Evolutionary conservation across 2,797 vertebrate species (phyloP).

Genomic region (Mionectes olivaceus): DNA sequence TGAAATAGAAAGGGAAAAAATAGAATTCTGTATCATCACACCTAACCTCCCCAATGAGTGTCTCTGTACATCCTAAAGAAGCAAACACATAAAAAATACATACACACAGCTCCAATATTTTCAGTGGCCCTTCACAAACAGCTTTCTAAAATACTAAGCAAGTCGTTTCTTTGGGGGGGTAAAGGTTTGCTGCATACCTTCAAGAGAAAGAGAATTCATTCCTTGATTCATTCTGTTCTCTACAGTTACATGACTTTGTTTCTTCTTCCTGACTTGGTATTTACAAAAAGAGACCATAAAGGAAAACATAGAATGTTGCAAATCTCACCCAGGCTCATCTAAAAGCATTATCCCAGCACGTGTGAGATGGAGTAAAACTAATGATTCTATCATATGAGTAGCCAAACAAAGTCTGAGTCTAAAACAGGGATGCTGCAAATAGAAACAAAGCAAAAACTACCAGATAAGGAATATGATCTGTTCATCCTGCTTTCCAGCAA

Average conservation of each 20-base stretch:
- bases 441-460: neutral
- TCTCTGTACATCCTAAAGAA: neutral
- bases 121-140: neutral
- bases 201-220: neutral
- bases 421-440: neutral
- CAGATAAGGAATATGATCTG: neutral
- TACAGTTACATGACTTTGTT: neutral
- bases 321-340: neutral
- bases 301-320: neutral
- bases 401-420: neutral
- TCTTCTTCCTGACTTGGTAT: neutral
- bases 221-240: neutral
- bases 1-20: neutral
- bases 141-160: neutral
- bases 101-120: neutral
- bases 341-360: neutral
- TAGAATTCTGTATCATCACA: neutral
- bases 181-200: neutral
- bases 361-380: neutral
- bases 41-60: neutral
- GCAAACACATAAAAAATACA: neutral
- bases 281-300: neutral
- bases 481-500: neutral
- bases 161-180: neutral
- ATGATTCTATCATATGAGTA: neutral